phyloP scores from a whole-genome alignment of 2,113 vertebrate genomes.

The Petromus typicus region DNA sequence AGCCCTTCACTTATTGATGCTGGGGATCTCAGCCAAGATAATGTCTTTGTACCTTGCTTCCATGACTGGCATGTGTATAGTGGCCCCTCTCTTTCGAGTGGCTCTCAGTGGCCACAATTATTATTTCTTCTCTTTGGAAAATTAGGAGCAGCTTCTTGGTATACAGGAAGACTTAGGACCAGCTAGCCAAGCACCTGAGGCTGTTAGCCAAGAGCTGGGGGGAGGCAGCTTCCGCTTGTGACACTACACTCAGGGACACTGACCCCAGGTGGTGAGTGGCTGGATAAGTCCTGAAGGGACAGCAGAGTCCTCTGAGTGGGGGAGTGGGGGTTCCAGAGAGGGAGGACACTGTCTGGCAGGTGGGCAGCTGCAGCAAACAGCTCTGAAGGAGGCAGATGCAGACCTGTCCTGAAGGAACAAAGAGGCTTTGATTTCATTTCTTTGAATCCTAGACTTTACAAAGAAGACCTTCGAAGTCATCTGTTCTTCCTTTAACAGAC shows the following conservation, averaged over 20 bases:
- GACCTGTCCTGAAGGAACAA: neutral
- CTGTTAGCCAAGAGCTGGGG: too few species aligned
- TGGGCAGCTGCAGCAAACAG: neutral
- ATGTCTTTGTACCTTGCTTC: neutral
- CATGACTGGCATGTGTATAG: neutral
- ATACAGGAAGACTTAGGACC: fast-evolving
- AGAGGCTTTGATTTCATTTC: neutral
- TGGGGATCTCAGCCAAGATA: neutral
- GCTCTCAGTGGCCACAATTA: neutral
- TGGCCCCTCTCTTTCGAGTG: too few species aligned
- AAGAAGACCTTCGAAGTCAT: neutral
- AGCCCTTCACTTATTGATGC: neutral
- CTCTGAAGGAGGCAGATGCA: neutral
- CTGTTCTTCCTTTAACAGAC: neutral
- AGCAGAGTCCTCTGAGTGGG: neutral
- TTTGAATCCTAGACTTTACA: neutral
- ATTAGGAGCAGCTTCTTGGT: too few species aligned
- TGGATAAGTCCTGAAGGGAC: fast-evolving
- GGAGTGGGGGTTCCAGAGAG: neutral
- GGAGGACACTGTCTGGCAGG: too few species aligned
- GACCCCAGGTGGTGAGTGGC: neutral
- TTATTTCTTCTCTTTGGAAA: neutral
- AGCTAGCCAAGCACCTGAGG: neutral
- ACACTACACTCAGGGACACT: neutral
- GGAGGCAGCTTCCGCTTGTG: neutral